phyloP scores from a whole-genome alignment of 2,888 invertebrate genomes.

The Heliconius sara region DNA sequence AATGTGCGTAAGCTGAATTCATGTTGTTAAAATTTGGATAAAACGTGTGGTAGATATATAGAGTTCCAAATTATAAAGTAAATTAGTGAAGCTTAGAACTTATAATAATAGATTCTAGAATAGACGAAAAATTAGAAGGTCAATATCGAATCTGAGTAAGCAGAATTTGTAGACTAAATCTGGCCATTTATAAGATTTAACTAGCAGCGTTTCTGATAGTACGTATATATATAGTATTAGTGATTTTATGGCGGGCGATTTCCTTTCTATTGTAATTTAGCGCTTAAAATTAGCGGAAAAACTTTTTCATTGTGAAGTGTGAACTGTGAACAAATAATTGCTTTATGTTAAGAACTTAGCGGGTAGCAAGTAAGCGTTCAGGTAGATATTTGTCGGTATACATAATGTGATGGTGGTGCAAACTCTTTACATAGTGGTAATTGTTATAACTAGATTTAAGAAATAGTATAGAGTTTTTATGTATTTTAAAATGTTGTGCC shows the following conservation, averaged over 20 bases:
- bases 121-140: slow-evolving; percentile 70
- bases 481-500: slow-evolving; percentile 64
- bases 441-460: slow-evolving; percentile 70
- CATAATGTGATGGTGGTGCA: slow-evolving; percentile 80
- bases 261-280: slow-evolving; percentile 70
- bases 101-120: slow-evolving; percentile 67
- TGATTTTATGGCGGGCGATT: slow-evolving; percentile 68
- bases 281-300: slow-evolving; percentile 61
- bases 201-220: slow-evolving; percentile 69
- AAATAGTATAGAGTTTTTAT: slow-evolving; percentile 63
- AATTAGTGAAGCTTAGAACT: slow-evolving; percentile 68
- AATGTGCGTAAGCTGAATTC: slow-evolving; percentile 59
- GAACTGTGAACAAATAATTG: slow-evolving; percentile 52
- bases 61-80: slow-evolving; percentile 62
- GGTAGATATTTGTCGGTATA: slow-evolving; percentile 56
- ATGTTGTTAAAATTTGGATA: slow-evolving; percentile 58
- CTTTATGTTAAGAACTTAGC: slow-evolving; percentile 49
- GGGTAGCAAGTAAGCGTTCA: slow-evolving; percentile 48
- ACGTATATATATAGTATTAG: slow-evolving; percentile 59
- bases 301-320: slow-evolving; percentile 50
- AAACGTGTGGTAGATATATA: slow-evolving; percentile 75
- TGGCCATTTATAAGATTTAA: slow-evolving; percentile 66
- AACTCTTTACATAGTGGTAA: slow-evolving; percentile 74
- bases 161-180: slow-evolving; percentile 69
- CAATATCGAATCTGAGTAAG: slow-evolving; percentile 60